Evolutionary conservation across 2,888 invertebrate genomes (phyloP), one percentile per base, ranked within the genome.

Genomic region (Apamea epomidion): DNA sequence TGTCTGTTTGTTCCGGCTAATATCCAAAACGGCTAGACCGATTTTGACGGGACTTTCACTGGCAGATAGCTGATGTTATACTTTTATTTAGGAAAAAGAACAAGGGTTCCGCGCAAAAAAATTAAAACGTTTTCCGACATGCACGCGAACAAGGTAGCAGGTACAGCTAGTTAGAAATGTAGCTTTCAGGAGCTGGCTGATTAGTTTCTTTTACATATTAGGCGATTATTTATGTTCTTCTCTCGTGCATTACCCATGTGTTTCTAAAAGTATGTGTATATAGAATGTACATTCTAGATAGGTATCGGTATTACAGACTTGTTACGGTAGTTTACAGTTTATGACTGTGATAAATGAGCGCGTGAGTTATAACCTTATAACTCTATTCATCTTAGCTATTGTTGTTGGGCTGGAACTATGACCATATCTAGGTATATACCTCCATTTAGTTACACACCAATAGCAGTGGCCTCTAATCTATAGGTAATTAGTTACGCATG

Each of bases 401-500:
- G 51, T 32, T 69, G 51, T 54, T 64, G 51, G 32, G 51, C 70
- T 45, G 32, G 32, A 64, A 25, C 54, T 42, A 51, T n/a, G 3
- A 74, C 64, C 18, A 48, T 42, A 51, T 48, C 18, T 2, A 8
- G 14, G 16, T 10, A 69, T 32, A 12, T 78, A 60, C 51, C n/a
- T 58, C 16, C 5, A 62, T 21, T 68, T 68, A 69, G 60, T 68
- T 54, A 68, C 25, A 54, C n/a, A 74, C 21, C 32, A 81, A 45
- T 81, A 48, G 60, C 51, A 42, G 14, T 80, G 67, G 25, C 65
- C 67, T 72, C 16, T 42, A 67, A 42, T 70, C 58, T 73, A 42
- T 82, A n/a, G n/a, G n/a, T n/a, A 76, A 76, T 71, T 67, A 76
- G 76, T 82, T 51, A 42, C 51, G 65, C 70, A 71, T 67, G 82